Evolutionary conservation across 2,888 invertebrate species (phyloP), one percentile per base, ranked within the genome.

Genomic region (Acleris holmiana): DNA sequence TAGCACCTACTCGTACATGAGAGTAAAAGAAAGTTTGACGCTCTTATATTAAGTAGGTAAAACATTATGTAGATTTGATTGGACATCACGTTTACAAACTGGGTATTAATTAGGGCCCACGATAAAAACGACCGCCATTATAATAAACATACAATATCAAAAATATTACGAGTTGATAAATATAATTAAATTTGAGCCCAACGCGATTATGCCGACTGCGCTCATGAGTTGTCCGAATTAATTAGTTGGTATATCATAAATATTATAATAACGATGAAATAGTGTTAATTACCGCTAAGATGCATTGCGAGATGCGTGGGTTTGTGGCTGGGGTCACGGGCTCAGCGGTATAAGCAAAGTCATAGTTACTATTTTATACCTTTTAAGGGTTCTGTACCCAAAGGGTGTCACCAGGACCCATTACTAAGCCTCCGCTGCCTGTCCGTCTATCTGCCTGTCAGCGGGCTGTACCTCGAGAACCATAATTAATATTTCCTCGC

Each of bases 231-330:
- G 41, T 41, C n/a, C 4, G 58, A 64, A 59, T 59, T 53, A 58
- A 64, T 58, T 58, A 53, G 17, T 47, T 18, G 40, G 35, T 41
- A 3, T 53, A 64, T 58, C 53, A 17, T 64, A 59, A 59, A 64
- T 58, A 64, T 53, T 58, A 35, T 47, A 53, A 58, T 64, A 64
- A 59, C 58, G n/a, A 48, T 54, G 54, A 54, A 35, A 54, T 49
- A 59, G 29, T n/a, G 54, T 54, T 64, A 41, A 54, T 48, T 64
- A 59, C 29, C 8, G 17, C 29, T 48, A 54, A 25, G 58, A 59
- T 59, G 59, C 59, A 54, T 59, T 13, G 54, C 18, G 54, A 25
- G 47, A 58, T 21, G 25, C 23, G 59, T 59, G 54, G 64, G 64
- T 17, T n/a, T 5, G 44, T 17, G 44, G 13, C n/a, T 44, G 15